Percentiles rank a stretch among this genome's conserved stretches.
These are phyloP conservation scores for Macaca fascicularis DNA, from an alignment of 2,113 vertebrate genomes.

Conservation along the genomic window DNA sequence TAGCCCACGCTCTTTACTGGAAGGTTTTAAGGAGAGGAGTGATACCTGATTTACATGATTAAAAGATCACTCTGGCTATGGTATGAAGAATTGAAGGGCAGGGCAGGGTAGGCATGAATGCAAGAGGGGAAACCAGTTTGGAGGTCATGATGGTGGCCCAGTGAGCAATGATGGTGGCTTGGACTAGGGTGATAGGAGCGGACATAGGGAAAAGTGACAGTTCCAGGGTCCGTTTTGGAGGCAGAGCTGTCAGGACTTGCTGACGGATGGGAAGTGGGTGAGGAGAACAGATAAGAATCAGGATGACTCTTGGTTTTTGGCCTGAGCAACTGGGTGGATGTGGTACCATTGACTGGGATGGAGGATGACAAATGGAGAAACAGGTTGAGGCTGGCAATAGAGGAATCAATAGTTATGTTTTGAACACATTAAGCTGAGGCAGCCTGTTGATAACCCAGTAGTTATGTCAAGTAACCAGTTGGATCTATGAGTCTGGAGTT, in stretches of 20 bases:
- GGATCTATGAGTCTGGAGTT: not conserved
- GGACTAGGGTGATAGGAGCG: too few species aligned
- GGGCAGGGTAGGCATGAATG: accelerated
- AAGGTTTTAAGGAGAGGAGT: slow-evolving; percentile 1
- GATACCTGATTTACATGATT: not conserved
- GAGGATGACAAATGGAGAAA: slow-evolving; percentile 38
- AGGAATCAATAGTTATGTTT: not conserved
- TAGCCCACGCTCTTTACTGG: not conserved
- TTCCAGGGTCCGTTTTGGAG: not conserved
- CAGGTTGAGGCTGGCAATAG: slow-evolving; percentile 28
- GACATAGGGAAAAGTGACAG: not conserved
- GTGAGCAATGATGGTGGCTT: too few species aligned
- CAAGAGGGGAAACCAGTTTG: not conserved
- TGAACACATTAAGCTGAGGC: not conserved
- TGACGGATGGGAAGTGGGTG: not conserved
- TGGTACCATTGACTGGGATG: not conserved
- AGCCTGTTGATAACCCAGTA: not conserved
- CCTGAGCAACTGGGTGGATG: not conserved
- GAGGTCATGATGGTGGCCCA: not conserved
- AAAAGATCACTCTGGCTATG: not conserved
- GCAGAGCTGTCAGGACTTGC: not conserved
- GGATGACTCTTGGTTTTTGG: not conserved
- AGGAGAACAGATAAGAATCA: slow-evolving; percentile 33
- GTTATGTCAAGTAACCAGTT: not conserved
- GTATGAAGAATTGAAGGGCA: not conserved